A percentile compares a stretch with the other conserved stretches of the same genome.
These are phyloP conservation scores for Pecten maximus DNA, from an alignment of 2,888 invertebrate species.

Conservation along the genomic window DNA sequence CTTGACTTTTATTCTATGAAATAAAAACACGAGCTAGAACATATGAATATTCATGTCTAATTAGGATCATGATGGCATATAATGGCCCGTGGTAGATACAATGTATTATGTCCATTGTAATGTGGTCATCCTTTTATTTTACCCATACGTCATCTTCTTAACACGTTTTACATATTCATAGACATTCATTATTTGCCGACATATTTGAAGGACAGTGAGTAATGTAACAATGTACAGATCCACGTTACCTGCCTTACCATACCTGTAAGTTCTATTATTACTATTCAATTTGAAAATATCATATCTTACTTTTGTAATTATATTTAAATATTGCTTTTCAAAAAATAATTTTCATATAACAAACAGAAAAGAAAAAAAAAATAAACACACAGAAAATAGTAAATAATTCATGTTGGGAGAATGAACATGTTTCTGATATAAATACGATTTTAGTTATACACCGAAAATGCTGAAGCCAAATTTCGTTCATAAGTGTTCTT, in stretches of 20 bases:
- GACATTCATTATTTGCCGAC: neutral
- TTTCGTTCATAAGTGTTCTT: too few species aligned
- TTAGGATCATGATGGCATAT: conserved; percentile 8
- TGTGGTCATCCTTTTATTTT: neutral
- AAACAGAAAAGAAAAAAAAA: too few species aligned
- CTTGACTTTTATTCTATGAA: neutral
- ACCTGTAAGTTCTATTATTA: too few species aligned
- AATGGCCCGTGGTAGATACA: neutral
- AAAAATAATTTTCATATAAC: too few species aligned
- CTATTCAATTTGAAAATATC: too few species aligned
- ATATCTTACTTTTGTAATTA: too few species aligned
- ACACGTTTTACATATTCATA: neutral
- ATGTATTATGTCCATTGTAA: neutral
- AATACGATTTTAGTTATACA: too few species aligned
- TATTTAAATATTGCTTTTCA: too few species aligned
- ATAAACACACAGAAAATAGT: too few species aligned
- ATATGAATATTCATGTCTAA: conserved; percentile 5
- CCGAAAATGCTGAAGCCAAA: too few species aligned
- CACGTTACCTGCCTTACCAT: neutral
- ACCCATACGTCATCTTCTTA: neutral
- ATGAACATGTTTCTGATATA: too few species aligned
- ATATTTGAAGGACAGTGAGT: neutral
- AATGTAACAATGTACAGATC: neutral
- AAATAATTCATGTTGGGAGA: too few species aligned
- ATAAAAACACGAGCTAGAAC: conserved; percentile 5